These are phyloP conservation scores for Orientallactaga bullata DNA, from an alignment of 2,113 vertebrate genomes.

Conservation along the genomic window DNA sequence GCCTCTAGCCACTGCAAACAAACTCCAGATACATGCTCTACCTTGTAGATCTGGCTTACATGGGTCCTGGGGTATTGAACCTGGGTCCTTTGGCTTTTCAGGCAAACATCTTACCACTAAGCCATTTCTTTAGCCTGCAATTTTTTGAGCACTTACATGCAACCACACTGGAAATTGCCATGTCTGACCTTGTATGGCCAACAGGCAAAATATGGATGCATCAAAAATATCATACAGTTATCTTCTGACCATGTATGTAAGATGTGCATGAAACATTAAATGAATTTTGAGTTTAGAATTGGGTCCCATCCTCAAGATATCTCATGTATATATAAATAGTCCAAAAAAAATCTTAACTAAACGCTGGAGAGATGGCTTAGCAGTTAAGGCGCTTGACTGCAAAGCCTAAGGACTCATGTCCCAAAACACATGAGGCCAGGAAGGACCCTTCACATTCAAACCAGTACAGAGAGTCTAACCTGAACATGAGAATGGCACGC, in stretches of 20 bases:
- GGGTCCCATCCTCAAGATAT: too few species aligned
- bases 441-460: neutral
- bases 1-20: too few species aligned
- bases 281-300: neutral
- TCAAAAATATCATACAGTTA: neutral
- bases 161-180: neutral
- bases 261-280: neutral
- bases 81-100: too few species aligned
- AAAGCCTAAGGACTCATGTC: too few species aligned
- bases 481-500: neutral
- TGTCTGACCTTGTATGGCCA: neutral
- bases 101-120: too few species aligned
- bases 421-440: too few species aligned
- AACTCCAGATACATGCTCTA: too few species aligned
- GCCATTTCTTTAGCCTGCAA: neutral
- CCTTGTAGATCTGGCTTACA: too few species aligned
- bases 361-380: too few species aligned
- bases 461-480: neutral
- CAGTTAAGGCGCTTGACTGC: too few species aligned
- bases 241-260: neutral
- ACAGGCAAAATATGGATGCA: neutral
- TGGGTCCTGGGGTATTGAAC: too few species aligned
- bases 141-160: neutral
- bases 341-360: neutral
- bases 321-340: neutral